phyloP scores from a whole-genome alignment of 2,113 vertebrate species.

The Grammomys dolichurus region DNA sequence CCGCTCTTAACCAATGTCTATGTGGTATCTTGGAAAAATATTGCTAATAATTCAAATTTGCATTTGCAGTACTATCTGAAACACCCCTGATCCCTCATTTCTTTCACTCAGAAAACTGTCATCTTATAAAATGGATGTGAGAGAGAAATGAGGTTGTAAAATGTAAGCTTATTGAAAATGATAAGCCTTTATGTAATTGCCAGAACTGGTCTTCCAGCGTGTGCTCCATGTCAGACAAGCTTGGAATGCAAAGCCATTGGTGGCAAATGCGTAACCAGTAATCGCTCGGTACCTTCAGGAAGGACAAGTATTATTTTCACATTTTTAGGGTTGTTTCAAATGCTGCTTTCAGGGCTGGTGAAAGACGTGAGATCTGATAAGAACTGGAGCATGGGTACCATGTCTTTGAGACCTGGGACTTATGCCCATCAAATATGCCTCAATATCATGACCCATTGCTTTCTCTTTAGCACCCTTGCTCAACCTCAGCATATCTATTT shows the following conservation, averaged over 20 bases:
- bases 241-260: background rate
- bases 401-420: background rate
- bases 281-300: background rate
- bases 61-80: background rate
- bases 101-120: background rate
- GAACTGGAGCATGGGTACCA: background rate
- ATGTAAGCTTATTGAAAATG: conserved; percentile 10
- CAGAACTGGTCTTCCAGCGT: background rate
- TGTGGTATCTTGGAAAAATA: conserved; percentile 8
- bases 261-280: background rate
- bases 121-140: background rate
- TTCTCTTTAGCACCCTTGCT: background rate
- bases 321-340: conserved; percentile 2
- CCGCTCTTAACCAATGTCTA: background rate
- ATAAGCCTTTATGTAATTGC: background rate
- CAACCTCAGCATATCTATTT: background rate
- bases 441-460: background rate
- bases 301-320: conserved; percentile 13
- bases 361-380: background rate
- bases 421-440: background rate
- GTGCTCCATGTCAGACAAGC: background rate
- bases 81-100: conserved; percentile 7
- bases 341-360: background rate
- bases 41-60: conserved; percentile 14
- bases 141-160: conserved; percentile 32